Evolutionary conservation across 2,797 vertebrate species (phyloP).

Genomic region (Coendou prehensilis): DNA sequence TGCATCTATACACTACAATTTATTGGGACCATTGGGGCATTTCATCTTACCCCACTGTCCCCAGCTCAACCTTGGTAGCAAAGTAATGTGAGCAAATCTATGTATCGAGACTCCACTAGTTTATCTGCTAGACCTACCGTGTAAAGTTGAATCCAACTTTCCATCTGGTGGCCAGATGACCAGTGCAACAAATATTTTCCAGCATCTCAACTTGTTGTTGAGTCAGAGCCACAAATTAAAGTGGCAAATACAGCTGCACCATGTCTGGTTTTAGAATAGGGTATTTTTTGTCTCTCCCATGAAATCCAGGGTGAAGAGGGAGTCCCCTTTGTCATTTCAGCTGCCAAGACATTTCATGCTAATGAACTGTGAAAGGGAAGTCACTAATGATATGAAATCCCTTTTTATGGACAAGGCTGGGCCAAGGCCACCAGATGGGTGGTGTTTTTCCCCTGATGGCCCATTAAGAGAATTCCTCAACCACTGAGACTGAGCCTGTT

Average conservation of each 20-base stretch:
- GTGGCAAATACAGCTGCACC: slow-evolving; percentile 51
- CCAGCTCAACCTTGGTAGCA: not conserved
- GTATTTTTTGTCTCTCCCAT: slow-evolving; percentile 66
- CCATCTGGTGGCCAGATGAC: slow-evolving; percentile 75
- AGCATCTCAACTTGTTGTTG: slow-evolving; percentile 54
- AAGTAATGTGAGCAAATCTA: slow-evolving; percentile 19
- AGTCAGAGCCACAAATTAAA: slow-evolving; percentile 70
- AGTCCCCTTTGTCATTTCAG: slow-evolving; percentile 74
- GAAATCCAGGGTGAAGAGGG: slow-evolving; percentile 65
- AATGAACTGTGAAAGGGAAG: slow-evolving; percentile 79
- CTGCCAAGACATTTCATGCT: slow-evolving; percentile 77
- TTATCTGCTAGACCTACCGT: not conserved
- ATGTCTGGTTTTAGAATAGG: slow-evolving; percentile 27
- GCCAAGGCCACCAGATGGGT: slow-evolving; percentile 57
- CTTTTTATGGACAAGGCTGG: slow-evolving; percentile 67
- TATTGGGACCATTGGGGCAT: not conserved
- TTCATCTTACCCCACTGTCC: not conserved
- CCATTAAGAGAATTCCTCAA: slow-evolving; percentile 44
- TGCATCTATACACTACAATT: not conserved
- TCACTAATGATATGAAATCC: slow-evolving; percentile 74
- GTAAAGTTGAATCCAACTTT: slow-evolving; percentile 60
- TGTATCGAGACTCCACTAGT: slow-evolving; percentile 25
- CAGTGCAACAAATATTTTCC: slow-evolving; percentile 46
- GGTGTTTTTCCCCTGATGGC: slow-evolving; percentile 23
- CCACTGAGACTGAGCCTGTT: not conserved